Conservation (phyloP, 2,888 invertebrate genomes). For the Lobophora halterata region DNA sequence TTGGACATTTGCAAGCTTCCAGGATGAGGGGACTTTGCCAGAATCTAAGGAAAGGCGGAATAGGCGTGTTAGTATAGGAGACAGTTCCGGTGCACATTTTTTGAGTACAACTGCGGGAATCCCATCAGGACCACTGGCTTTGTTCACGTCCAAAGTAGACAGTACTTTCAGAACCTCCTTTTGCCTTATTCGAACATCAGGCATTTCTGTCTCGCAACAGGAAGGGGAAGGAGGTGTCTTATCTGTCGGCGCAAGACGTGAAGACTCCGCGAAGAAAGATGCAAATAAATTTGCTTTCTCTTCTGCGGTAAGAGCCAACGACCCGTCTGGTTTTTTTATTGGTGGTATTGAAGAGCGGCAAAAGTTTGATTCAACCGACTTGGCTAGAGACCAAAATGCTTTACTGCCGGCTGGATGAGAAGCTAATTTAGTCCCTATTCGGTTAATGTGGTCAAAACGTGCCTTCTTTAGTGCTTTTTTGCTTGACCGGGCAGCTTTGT, state of each 20-base stretch:
- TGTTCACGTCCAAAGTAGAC: not conserved
- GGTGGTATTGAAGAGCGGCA: too few species aligned
- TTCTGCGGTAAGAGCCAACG: too few species aligned
- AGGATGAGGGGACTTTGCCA: not conserved
- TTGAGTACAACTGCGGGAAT: not conserved
- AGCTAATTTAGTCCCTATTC: not conserved
- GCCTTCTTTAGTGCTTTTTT: slow-evolving; percentile 1
- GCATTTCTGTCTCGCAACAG: too few species aligned
- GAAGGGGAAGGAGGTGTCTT: too few species aligned
- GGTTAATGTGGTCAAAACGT: not conserved
- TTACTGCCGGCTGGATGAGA: too few species aligned
- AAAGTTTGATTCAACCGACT: not conserved
- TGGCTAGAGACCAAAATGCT: too few species aligned
- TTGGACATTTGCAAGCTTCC: slow-evolving; percentile 9
- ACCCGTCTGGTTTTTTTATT: too few species aligned
- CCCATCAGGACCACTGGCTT: not conserved
- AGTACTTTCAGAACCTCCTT: not conserved
- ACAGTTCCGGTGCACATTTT: not conserved
- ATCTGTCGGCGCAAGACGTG: too few species aligned
- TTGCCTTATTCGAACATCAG: too few species aligned
- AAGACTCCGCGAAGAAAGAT: too few species aligned
- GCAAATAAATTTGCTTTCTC: too few species aligned
- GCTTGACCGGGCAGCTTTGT: not conserved
- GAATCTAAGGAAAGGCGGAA: not conserved
- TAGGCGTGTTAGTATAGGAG: not conserved